Conservation (phyloP, 2,113 vertebrate genomes). For the Desmodus rotundus region DNA sequence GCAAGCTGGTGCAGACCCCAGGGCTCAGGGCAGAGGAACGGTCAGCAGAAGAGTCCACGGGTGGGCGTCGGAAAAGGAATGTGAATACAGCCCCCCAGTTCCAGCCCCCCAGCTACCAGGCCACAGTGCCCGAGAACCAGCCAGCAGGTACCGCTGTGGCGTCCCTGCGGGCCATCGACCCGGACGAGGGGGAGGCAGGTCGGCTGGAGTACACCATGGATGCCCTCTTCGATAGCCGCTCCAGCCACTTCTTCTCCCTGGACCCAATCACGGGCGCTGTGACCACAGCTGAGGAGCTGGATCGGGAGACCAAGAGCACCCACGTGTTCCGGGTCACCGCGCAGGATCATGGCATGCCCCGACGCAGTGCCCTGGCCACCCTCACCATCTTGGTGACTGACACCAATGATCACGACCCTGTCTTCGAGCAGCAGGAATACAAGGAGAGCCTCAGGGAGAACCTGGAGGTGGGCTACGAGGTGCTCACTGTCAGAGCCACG, state of each 20-base stretch:
- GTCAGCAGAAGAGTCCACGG: constrained; percentile 38
- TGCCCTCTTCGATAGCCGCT: constrained; percentile 95
- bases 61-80: constrained; percentile 84
- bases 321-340: constrained; percentile 93
- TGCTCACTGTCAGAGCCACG: constrained; percentile 93
- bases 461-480: constrained; percentile 95
- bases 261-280: constrained; percentile 82
- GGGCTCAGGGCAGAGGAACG: neutral
- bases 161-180: constrained; percentile 86
- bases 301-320: constrained; percentile 94
- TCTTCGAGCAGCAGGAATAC: constrained; percentile 94
- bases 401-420: constrained; percentile 91
- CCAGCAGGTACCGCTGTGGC: constrained; percentile 88
- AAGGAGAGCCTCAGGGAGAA: constrained; percentile 95
- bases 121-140: constrained; percentile 90
- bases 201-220: constrained; percentile 90
- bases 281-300: constrained; percentile 87
- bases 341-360: constrained; percentile 85
- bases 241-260: constrained; percentile 86
- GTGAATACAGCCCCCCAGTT: constrained; percentile 92
- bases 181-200: constrained; percentile 90
- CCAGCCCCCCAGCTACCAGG: constrained; percentile 95
- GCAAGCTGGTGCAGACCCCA: constrained; percentile 64
- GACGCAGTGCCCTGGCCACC: constrained; percentile 91
- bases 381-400: constrained; percentile 91